These are phyloP conservation scores for Prunella fulvescens DNA, from an alignment of 2,113 vertebrate species.

Conservation along the genomic window DNA sequence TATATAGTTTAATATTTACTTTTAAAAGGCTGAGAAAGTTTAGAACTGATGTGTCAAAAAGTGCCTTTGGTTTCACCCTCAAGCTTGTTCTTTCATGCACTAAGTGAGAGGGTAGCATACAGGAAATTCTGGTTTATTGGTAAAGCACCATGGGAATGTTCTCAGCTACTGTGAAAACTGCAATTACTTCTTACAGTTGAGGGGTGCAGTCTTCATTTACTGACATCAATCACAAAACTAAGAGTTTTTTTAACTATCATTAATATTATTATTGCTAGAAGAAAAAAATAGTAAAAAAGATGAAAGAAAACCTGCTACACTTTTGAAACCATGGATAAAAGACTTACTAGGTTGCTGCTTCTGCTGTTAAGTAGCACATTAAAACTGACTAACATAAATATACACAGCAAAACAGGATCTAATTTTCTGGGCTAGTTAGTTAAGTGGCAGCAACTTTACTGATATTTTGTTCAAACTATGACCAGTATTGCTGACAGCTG, in stretches of 20 bases:
- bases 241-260: background rate
- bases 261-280: background rate
- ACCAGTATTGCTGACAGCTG: background rate
- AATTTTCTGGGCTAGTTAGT: background rate
- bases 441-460: background rate
- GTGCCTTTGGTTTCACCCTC: background rate
- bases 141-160: background rate
- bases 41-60: background rate
- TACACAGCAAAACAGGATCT: background rate
- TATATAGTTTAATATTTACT: background rate
- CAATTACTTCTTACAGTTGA: background rate
- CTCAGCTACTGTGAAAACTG: background rate
- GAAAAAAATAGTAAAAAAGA: background rate
- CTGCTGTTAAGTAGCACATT: background rate
- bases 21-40: background rate
- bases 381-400: background rate
- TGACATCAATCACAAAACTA: background rate
- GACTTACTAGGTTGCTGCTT: background rate
- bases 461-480: background rate
- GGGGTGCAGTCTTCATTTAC: background rate
- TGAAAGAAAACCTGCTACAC: slow-evolving; percentile 9
- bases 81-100: background rate
- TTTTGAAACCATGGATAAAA: background rate
- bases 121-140: background rate
- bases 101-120: background rate